These are phyloP conservation scores for Paratrypauchen microcephalus DNA, from an alignment of 2,797 vertebrate genomes.

Conservation along the genomic window DNA sequence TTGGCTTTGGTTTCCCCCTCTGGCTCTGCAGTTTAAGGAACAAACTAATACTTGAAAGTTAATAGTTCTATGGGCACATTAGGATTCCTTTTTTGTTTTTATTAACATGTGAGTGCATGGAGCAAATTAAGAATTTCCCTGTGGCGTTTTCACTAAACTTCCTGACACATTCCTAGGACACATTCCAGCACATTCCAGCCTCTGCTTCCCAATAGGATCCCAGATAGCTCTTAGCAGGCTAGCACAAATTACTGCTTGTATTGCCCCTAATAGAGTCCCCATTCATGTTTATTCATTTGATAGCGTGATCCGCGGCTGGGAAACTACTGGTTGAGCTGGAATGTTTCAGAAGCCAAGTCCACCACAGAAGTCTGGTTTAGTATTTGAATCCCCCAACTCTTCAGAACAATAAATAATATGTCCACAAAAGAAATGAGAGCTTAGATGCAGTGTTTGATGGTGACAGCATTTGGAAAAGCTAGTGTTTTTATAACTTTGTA, in stretches of 20 bases:
- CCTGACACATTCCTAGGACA: constrained; percentile 65
- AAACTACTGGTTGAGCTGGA: constrained; percentile 42
- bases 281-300: constrained; percentile 30
- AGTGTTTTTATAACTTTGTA: constrained; percentile 5
- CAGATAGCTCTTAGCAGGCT: constrained; percentile 34
- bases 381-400: constrained; percentile 39
- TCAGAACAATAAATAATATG: constrained; percentile 51
- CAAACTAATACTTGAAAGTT: constrained; percentile 7
- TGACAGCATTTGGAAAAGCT: constrained; percentile 10
- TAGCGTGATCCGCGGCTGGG: constrained; percentile 37
- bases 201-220: constrained; percentile 48
- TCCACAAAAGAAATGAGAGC: constrained; percentile 35
- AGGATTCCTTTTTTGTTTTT: neutral
- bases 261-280: constrained; percentile 16
- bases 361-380: constrained; percentile 57
- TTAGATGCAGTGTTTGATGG: constrained; percentile 15
- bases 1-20: constrained; percentile 19
- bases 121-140: constrained; percentile 64
- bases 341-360: constrained; percentile 43
- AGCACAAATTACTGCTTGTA: constrained; percentile 45
- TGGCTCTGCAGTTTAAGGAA: neutral
- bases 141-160: constrained; percentile 42
- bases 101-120: constrained; percentile 21
- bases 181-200: too few relatives aligned
- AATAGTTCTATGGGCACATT: constrained; percentile 5